Conservation (phyloP, 2,797 vertebrate species). For the Diglossa cyanea region DNA sequence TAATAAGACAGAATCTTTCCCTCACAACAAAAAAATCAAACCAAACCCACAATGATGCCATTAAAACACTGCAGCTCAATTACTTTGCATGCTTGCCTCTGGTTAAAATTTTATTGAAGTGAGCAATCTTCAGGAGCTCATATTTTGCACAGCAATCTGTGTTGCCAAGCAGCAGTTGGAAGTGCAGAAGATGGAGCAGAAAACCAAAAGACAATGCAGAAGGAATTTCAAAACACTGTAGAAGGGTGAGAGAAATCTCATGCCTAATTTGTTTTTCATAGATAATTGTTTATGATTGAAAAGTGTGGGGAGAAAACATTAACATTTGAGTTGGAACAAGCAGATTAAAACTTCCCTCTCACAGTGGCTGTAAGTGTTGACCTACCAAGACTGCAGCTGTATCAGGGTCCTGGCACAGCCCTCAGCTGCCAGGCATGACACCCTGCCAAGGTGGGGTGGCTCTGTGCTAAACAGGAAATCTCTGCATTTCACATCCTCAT, state of each 20-base stretch:
- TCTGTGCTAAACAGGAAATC: not conserved
- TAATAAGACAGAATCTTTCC: not conserved
- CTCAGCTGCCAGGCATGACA: slow-evolving; percentile 33
- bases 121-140: not conserved
- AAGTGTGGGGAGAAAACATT: not conserved
- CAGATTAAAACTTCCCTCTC: not conserved
- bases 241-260: not conserved
- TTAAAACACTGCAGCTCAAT: not conserved
- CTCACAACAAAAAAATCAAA: not conserved
- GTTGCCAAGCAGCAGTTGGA: slow-evolving; percentile 29
- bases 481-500: not conserved
- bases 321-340: not conserved
- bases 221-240: not conserved
- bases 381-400: slow-evolving; percentile 26
- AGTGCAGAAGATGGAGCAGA: not conserved
- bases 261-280: not conserved
- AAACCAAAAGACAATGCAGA: not conserved
- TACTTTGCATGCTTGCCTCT: not conserved
- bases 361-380: not conserved
- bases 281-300: slow-evolving; percentile 21
- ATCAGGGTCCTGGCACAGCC: not conserved
- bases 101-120: slow-evolving; percentile 20
- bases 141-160: not conserved
- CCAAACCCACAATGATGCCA: not conserved
- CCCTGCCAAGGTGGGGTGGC: not conserved